A percentile compares a stretch with the other conserved stretches of the same genome.
These are phyloP conservation scores for Clytia hemisphaerica DNA, from an alignment of 30 jellyfish, hydroid and myxozoan species.

Conservation along the genomic window DNA sequence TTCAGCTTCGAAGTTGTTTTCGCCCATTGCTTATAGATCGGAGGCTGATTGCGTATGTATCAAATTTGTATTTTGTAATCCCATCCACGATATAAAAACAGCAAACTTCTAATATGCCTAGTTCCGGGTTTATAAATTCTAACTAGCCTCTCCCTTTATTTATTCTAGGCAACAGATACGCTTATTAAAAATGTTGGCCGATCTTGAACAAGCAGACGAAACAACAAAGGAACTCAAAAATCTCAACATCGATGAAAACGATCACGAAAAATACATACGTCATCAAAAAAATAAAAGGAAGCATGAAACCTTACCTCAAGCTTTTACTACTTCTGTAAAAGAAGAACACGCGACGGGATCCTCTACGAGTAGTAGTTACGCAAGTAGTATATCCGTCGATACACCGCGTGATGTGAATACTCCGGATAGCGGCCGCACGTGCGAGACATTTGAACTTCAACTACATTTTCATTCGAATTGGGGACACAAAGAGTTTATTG, in stretches of 20 bases:
- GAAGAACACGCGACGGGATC: too few relatives aligned
- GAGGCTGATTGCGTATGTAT: too few relatives aligned
- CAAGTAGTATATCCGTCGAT: too few relatives aligned
- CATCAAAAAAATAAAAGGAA: conserved; percentile 5
- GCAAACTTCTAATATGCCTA: not conserved
- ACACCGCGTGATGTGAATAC: too few relatives aligned
- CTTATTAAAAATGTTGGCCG: conserved; percentile 67
- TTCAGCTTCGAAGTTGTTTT: too few relatives aligned
- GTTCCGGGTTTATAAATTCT: not conserved
- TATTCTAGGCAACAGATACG: conserved; percentile 61
- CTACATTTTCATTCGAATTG: conserved; percentile 70
- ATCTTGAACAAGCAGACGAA: conserved; percentile 50
- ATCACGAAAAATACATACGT: not conserved
- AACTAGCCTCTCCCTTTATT: not conserved
- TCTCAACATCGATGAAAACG: not conserved
- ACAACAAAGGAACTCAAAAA: not conserved
- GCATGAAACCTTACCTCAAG: not conserved
- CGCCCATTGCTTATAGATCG: too few relatives aligned
- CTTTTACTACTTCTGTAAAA: not conserved
- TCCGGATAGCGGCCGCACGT: too few relatives aligned
- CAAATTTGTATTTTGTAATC: too few relatives aligned
- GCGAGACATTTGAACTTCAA: too few relatives aligned
- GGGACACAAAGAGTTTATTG: conserved; percentile 74
- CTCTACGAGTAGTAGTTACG: too few relatives aligned
- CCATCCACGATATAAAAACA: not conserved